A percentile compares a stretch with the other conserved stretches of the same genome.
Conservation (phyloP, 2,113 vertebrate species). For the Isichthys henryi region DNA sequence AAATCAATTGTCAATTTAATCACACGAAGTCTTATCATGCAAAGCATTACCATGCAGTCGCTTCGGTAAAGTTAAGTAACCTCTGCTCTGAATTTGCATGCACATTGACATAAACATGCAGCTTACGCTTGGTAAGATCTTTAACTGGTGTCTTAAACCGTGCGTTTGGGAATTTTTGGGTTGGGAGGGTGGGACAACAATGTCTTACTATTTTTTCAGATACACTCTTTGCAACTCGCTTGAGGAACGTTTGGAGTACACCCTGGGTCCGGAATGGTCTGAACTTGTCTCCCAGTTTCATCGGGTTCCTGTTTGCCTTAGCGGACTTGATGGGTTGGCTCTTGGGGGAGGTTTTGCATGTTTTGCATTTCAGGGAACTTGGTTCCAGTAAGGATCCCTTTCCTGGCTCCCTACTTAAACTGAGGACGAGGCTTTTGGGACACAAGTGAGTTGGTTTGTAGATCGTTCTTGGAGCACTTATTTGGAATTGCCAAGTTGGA, state of each 20-base stretch:
- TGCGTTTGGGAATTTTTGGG: constrained; percentile 32
- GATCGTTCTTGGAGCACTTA: neutral
- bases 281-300: neutral
- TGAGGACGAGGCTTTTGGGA: neutral
- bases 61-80: constrained; percentile 68
- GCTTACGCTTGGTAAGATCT: constrained; percentile 22
- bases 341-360: neutral
- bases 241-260: constrained; percentile 28
- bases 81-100: constrained; percentile 58
- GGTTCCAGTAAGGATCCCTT: neutral
- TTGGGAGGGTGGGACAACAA: constrained; percentile 41
- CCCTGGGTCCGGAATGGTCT: neutral
- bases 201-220: constrained; percentile 58
- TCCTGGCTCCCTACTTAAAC: constrained; percentile 12
- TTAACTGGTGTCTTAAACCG: constrained; percentile 16
- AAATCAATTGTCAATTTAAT: constrained; percentile 45
- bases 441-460: constrained; percentile 4
- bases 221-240: constrained; percentile 41
- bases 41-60: constrained; percentile 61
- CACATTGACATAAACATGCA: constrained; percentile 31
- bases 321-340: neutral
- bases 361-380: constrained; percentile 19
- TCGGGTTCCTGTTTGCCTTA: neutral
- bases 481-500: neutral
- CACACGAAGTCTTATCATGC: constrained; percentile 56